Evolutionary conservation across 2,797 vertebrate species (phyloP).

Genomic region (Pagetopsis macropterus): DNA sequence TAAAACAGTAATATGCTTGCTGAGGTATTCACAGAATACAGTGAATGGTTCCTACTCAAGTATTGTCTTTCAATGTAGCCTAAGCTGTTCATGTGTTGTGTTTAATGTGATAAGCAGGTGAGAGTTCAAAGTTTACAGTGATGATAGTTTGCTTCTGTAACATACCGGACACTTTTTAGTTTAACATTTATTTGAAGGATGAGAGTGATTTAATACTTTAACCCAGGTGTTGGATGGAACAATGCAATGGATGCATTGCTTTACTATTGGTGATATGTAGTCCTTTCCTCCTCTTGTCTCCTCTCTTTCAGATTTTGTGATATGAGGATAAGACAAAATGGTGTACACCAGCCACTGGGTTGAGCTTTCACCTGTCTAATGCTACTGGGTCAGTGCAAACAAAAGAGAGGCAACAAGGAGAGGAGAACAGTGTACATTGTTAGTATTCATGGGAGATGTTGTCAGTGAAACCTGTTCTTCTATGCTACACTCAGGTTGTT

Average conservation of each 20-base stretch:
- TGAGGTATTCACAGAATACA: slow-evolving; percentile 90
- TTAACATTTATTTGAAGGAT: slow-evolving; percentile 46
- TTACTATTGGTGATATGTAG: slow-evolving; percentile 19
- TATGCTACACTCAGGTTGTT: slow-evolving; percentile 80
- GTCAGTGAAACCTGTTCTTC: slow-evolving; percentile 78
- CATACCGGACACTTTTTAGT: slow-evolving; percentile 26
- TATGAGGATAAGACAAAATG: slow-evolving; percentile 57
- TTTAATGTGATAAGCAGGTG: slow-evolving; percentile 72
- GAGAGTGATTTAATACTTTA: slow-evolving; percentile 27
- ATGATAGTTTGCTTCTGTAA: slow-evolving; percentile 33
- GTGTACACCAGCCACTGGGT: slow-evolving; percentile 50
- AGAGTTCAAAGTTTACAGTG: slow-evolving; percentile 61
- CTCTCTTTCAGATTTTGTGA: slow-evolving; percentile 48
- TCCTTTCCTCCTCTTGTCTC: slow-evolving; percentile 47
- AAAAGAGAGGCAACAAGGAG: slow-evolving; percentile 78
- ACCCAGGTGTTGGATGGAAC: slow-evolving; percentile 26
- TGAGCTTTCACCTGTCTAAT: slow-evolving; percentile 79
- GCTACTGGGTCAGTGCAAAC: slow-evolving; percentile 84
- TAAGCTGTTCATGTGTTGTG: slow-evolving; percentile 60
- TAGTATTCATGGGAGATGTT: slow-evolving; percentile 64
- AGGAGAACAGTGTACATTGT: slow-evolving; percentile 70
- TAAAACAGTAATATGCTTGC: slow-evolving; percentile 78
- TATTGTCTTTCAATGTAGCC: slow-evolving; percentile 75
- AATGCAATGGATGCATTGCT: slow-evolving; percentile 24
- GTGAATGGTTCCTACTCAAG: slow-evolving; percentile 77